phyloP scores from a whole-genome alignment of 2,113 vertebrate species.

The Upupa epops region DNA sequence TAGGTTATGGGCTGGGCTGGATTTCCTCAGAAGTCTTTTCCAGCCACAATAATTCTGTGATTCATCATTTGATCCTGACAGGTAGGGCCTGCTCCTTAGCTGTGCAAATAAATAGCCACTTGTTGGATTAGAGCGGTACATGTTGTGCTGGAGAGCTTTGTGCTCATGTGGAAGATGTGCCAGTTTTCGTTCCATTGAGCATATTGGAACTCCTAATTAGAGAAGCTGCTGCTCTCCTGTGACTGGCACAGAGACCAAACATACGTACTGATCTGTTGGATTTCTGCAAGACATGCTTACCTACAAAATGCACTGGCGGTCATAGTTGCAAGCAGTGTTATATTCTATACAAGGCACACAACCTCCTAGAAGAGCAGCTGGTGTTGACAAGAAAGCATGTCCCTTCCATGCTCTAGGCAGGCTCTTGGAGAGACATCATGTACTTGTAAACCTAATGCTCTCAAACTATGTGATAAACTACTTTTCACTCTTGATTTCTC shows the following conservation, averaged over 20 bases:
- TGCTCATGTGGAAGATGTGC: neutral
- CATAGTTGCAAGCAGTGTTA: neutral
- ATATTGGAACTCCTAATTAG: neutral
- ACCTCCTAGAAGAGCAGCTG: neutral
- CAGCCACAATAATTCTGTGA: no score
- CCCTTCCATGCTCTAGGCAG: neutral
- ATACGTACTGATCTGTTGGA: rapidly evolving
- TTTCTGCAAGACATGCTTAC: neutral
- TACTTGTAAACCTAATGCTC: neutral
- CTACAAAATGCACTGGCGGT: neutral
- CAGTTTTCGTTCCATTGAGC: neutral
- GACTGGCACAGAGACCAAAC: neutral
- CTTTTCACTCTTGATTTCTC: slow-evolving; percentile 50
- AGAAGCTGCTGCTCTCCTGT: neutral
- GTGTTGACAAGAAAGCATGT: neutral
- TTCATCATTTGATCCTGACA: neutral
- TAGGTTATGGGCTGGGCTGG: no score
- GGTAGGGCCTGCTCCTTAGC: neutral
- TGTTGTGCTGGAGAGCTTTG: neutral
- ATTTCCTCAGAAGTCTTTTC: no score
- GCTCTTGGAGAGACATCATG: neutral
- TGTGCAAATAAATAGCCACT: neutral
- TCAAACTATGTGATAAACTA: neutral
- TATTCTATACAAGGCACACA: neutral
- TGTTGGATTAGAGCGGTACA: neutral